phyloP scores from a whole-genome alignment of 1,140 invertebrate genomes.

The Drosophila nasuta region DNA sequence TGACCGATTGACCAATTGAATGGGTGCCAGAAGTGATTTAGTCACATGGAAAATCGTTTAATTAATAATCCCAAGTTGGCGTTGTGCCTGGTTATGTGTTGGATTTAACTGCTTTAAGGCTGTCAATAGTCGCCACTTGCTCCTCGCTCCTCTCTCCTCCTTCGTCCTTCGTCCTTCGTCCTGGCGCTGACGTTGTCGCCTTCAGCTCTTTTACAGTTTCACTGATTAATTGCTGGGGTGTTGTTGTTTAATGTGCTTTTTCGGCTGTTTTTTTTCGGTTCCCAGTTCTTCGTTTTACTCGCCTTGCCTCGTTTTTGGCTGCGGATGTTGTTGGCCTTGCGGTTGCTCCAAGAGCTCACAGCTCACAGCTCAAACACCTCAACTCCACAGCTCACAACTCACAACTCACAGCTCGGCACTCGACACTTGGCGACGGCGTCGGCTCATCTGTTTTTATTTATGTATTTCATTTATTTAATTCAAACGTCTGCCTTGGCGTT shows the following conservation, averaged over 20 bases:
- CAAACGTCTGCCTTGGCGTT: constrained; percentile 55
- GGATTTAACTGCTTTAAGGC: constrained; percentile 31
- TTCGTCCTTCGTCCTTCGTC: neutral
- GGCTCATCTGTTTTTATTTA: constrained; percentile 73
- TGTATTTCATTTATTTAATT: constrained; percentile 82
- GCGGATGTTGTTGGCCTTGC: constrained; percentile 22
- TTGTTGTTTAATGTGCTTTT: constrained; percentile 51
- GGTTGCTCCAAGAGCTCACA: constrained; percentile 16
- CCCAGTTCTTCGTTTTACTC: neutral
- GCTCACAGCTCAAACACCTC: neutral
- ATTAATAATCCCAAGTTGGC: constrained; percentile 37
- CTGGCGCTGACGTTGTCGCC: constrained; percentile 30
- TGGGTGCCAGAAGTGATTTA: constrained; percentile 21
- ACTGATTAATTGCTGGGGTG: constrained; percentile 69
- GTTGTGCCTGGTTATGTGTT: constrained; percentile 24
- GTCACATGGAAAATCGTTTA: constrained; percentile 46
- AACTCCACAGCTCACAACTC: constrained; percentile 6
- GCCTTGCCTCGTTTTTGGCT: constrained; percentile 4
- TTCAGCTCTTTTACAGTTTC: constrained; percentile 64
- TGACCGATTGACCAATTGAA: constrained; percentile 11
- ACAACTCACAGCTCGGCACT: constrained; percentile 13
- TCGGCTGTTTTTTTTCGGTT: constrained; percentile 24
- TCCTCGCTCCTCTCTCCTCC: neutral
- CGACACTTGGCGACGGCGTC: constrained; percentile 19
- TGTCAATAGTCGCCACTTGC: neutral